Conservation (phyloP, 1,140 invertebrate species). For the Charaxes varanes region DNA sequence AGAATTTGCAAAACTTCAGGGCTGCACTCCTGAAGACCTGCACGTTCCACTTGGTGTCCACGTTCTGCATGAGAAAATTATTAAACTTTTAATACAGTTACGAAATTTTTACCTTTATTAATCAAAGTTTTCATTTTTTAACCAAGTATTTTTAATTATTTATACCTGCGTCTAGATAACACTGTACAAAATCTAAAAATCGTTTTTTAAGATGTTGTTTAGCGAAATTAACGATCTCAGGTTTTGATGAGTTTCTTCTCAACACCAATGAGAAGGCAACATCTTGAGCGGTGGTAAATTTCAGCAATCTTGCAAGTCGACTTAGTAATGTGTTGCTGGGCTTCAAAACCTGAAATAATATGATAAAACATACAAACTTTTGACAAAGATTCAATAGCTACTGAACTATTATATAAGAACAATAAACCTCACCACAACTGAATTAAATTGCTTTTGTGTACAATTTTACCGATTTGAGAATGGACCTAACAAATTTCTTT, state of each 20-base stretch:
- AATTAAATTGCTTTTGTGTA: too few relatives aligned
- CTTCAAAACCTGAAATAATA: slow-evolving; percentile 83
- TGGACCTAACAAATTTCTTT: too few relatives aligned
- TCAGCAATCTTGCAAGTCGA: slow-evolving; percentile 88
- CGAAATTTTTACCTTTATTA: neutral
- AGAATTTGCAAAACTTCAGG: slow-evolving; percentile 92
- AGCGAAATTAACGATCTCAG: slow-evolving; percentile 83
- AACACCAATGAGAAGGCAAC: slow-evolving; percentile 90
- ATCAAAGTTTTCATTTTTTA: too few relatives aligned
- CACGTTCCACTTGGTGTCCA: slow-evolving; percentile 80
- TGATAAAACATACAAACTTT: too few relatives aligned
- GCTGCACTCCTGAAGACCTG: slow-evolving; percentile 89
- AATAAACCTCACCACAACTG: too few relatives aligned
- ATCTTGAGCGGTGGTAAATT: slow-evolving; percentile 90
- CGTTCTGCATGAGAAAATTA: slow-evolving; percentile 66
- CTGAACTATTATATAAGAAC: too few relatives aligned
- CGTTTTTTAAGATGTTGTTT: slow-evolving; percentile 86
- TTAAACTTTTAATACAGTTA: neutral
- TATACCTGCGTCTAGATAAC: slow-evolving; percentile 83
- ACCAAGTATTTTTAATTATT: too few relatives aligned
- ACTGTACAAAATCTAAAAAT: slow-evolving; percentile 88
- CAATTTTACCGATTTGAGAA: too few relatives aligned
- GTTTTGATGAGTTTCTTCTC: slow-evolving; percentile 84
- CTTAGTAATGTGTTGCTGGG: slow-evolving; percentile 85
- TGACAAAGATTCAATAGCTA: too few relatives aligned